Evolutionary conservation across 2,888 invertebrate species (phyloP).

Genomic region (Plemyria rubiginata): DNA sequence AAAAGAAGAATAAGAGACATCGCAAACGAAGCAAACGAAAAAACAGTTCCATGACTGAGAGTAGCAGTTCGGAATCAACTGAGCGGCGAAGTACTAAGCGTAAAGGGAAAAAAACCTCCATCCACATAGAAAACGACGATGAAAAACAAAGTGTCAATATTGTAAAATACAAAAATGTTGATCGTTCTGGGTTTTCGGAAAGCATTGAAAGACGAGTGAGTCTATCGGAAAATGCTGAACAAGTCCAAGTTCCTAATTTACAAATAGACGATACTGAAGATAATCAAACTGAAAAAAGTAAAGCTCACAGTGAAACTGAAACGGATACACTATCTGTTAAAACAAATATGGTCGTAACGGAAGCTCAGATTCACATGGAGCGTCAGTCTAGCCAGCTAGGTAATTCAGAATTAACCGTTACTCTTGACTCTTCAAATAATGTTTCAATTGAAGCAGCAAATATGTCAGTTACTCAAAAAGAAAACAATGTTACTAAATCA

Average conservation of each 20-base stretch:
- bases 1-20: slow-evolving; percentile 72
- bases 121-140: slow-evolving; percentile 74
- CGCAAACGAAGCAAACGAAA: slow-evolving; percentile 74
- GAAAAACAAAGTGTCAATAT: slow-evolving; percentile 79
- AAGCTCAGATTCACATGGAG: slow-evolving; percentile 82
- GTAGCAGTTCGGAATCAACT: slow-evolving; percentile 75
- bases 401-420: slow-evolving; percentile 75
- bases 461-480: slow-evolving; percentile 68
- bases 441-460: slow-evolving; percentile 76
- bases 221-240: slow-evolving; percentile 32
- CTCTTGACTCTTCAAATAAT: slow-evolving; percentile 74
- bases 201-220: slow-evolving; percentile 55
- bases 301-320: slow-evolving; percentile 76
- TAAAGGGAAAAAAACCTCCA: slow-evolving; percentile 78
- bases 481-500: slow-evolving; percentile 54
- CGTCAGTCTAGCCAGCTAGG: slow-evolving; percentile 72
- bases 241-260: slow-evolving; percentile 44
- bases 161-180: slow-evolving; percentile 69
- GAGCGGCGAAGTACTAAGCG: slow-evolving; percentile 72
- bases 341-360: slow-evolving; percentile 80
- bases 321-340: slow-evolving; percentile 78
- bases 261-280: slow-evolving; percentile 62
- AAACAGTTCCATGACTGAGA: slow-evolving; percentile 72
- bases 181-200: slow-evolving; percentile 50
- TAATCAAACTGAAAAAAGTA: slow-evolving; percentile 57